Percentiles rank a stretch among this genome's conserved stretches.
phyloP scores from a whole-genome alignment of 1,140 invertebrate genomes.

The Drosophila kanapiae region DNA sequence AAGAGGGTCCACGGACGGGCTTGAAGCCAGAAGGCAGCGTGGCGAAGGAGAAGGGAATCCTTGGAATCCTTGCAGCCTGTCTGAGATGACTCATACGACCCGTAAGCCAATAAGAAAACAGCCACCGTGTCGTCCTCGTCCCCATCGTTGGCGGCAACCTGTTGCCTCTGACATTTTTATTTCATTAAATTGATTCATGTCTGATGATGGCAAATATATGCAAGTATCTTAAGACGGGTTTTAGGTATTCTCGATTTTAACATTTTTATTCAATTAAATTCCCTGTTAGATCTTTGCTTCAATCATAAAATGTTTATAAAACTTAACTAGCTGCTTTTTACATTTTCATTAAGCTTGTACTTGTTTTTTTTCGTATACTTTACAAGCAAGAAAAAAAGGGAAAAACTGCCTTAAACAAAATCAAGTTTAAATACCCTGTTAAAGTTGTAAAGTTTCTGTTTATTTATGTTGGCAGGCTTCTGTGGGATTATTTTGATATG shows the following conservation, averaged over 20 bases:
- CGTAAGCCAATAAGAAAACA: constrained; percentile 29
- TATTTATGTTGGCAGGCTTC: not conserved
- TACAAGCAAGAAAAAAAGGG: not conserved
- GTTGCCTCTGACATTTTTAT: constrained; percentile 47
- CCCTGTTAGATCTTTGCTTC: no score
- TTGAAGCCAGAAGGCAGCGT: not conserved
- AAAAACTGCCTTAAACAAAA: not conserved
- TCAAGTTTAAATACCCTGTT: not conserved
- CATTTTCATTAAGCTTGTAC: no score
- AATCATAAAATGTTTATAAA: no score
- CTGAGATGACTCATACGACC: constrained; percentile 34
- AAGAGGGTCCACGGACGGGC: not conserved
- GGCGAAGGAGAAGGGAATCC: not conserved
- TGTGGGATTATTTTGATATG: constrained; percentile 23
- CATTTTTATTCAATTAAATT: not conserved
- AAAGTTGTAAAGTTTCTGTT: constrained; percentile 9
- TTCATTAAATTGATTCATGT: constrained; percentile 31
- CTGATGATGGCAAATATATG: constrained; percentile 16
- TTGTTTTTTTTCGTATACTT: no score
- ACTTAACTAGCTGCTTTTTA: no score
- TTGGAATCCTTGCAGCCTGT: constrained; percentile 7
- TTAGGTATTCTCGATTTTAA: not conserved
- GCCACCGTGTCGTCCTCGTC: not conserved
- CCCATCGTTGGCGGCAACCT: constrained; percentile 33
- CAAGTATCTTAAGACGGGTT: not conserved